Evolutionary conservation across 2,797 vertebrate genomes (phyloP).

Genomic region (Coregonus suidteri): DNA sequence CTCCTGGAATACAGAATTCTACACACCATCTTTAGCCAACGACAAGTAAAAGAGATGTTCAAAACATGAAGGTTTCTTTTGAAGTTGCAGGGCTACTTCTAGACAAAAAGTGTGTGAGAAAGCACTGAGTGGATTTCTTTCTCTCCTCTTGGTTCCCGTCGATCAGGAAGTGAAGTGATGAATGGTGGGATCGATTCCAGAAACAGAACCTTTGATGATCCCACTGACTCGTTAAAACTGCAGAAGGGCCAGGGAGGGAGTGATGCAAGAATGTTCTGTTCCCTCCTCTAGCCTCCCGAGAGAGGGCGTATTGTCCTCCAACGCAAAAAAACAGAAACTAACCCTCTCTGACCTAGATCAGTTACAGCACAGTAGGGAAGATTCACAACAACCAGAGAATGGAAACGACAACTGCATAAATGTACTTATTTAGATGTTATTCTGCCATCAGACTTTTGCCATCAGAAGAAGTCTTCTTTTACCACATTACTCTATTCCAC

Average conservation of each 20-base stretch:
- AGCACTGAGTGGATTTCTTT: neutral
- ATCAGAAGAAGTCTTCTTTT: neutral
- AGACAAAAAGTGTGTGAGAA: neutral
- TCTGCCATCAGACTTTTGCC: neutral
- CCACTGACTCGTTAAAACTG: neutral
- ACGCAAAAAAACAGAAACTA: neutral
- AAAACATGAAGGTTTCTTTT: neutral
- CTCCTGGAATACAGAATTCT: neutral
- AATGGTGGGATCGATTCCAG: neutral
- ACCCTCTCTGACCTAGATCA: slow-evolving; percentile 2
- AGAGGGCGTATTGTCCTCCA: neutral
- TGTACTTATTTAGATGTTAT: neutral
- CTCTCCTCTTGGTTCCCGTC: neutral
- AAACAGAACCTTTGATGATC: slow-evolving; percentile 4
- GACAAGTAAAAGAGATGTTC: neutral
- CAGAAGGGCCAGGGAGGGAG: neutral
- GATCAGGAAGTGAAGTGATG: neutral
- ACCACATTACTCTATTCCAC: neutral
- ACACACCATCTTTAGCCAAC: neutral
- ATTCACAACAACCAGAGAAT: neutral
- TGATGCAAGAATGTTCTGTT: neutral
- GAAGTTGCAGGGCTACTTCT: neutral
- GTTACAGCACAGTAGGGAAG: too few relatives aligned
- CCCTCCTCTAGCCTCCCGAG: neutral
- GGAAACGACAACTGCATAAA: neutral